Conservation (phyloP, 2,113 vertebrate species). For the Oncorhynchus clarkii region DNA sequence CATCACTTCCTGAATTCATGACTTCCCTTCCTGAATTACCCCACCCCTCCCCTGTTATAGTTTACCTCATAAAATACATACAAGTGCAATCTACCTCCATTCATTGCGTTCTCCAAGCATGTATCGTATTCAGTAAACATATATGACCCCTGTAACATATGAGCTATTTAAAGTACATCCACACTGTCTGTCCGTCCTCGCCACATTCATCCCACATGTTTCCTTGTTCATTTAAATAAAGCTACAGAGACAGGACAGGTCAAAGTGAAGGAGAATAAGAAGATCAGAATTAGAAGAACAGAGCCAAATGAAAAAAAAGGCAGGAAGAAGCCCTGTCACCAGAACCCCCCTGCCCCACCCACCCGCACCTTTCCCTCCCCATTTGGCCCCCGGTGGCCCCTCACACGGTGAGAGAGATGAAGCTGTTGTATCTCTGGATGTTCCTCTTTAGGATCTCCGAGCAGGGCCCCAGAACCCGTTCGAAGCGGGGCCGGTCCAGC, state of each 20-base stretch:
- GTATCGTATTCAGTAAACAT: slow-evolving; percentile 62
- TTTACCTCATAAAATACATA: slow-evolving; percentile 13
- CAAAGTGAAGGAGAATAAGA: slow-evolving; percentile 73
- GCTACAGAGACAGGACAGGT: slow-evolving; percentile 73
- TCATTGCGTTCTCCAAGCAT: slow-evolving; percentile 38
- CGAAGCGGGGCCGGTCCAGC: slow-evolving; percentile 94
- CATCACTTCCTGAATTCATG: slow-evolving; percentile 7
- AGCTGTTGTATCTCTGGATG: slow-evolving; percentile 98
- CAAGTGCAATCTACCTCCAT: slow-evolving; percentile 38
- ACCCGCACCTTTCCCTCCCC: no score
- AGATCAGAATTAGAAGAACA: slow-evolving; percentile 39
- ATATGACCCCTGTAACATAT: slow-evolving; percentile 56
- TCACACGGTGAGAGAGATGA: slow-evolving; percentile 96
- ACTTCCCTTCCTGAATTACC: not conserved
- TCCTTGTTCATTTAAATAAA: slow-evolving; percentile 61
- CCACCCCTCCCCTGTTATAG: not conserved
- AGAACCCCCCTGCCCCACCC: slow-evolving; percentile 30
- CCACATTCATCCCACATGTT: slow-evolving; percentile 14
- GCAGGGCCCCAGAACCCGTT: slow-evolving; percentile 93
- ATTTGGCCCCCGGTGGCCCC: slow-evolving; percentile 10
- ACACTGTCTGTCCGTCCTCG: slow-evolving; percentile 23
- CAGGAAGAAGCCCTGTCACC: slow-evolving; percentile 58
- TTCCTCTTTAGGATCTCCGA: slow-evolving; percentile 97
- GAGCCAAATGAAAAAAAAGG: slow-evolving; percentile 51
- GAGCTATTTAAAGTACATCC: slow-evolving; percentile 51